These are phyloP conservation scores for Sycobia sp. DNA, from an alignment of 1,140 invertebrate species.

Conservation along the genomic window DNA sequence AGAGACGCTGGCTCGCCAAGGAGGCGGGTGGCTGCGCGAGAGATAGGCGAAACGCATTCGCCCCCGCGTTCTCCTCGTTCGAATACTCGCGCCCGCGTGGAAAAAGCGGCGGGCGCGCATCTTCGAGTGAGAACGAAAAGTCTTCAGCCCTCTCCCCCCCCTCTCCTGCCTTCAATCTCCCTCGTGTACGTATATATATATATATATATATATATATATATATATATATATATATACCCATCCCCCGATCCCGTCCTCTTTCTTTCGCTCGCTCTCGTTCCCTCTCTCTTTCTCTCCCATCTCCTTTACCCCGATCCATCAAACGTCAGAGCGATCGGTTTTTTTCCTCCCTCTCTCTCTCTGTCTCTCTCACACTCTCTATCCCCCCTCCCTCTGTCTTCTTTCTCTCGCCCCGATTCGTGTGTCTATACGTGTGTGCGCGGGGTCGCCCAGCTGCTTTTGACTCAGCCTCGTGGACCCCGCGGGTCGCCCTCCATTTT, in stretches of 20 bases:
- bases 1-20: no score
- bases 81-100: no score
- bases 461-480: slow-evolving; percentile 30
- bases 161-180: no score
- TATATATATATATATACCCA: no score
- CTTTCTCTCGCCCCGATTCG: slow-evolving; percentile 24
- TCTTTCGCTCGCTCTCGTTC: neutral
- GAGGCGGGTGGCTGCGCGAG: no score
- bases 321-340: slow-evolving; percentile 52
- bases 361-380: slow-evolving; percentile 12
- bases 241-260: no score
- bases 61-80: neutral
- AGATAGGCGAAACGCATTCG: slow-evolving; percentile 27
- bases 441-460: slow-evolving; percentile 46
- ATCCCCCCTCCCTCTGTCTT: slow-evolving; percentile 16
- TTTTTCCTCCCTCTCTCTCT: slow-evolving; percentile 39
- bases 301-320: no score
- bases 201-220: no score
- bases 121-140: no score
- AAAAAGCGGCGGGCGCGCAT: neutral
- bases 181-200: no score
- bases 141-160: no score
- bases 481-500: slow-evolving; percentile 40
- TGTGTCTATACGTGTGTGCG: slow-evolving; percentile 42
- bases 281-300: no score